These are phyloP conservation scores for Belgica antarctica DNA, from an alignment of 2,888 invertebrate genomes.

Conservation along the genomic window DNA sequence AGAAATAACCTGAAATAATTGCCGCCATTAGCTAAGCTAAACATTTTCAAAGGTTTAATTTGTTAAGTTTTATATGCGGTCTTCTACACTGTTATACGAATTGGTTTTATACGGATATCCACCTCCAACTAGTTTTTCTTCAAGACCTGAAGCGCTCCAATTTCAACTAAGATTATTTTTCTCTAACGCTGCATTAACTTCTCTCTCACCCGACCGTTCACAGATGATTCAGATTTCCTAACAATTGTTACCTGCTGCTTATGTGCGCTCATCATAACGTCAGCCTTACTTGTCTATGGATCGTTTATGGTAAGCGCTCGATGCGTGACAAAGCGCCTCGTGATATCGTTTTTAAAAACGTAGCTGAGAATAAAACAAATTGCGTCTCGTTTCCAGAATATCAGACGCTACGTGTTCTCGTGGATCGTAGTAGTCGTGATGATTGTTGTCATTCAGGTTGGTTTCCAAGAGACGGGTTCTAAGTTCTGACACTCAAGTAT, in stretches of 20 bases:
- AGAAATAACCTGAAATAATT: too few relatives aligned
- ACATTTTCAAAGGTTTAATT: too few relatives aligned
- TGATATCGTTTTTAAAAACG: not conserved
- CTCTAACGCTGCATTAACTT: not conserved
- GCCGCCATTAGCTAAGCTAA: too few relatives aligned
- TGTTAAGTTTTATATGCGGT: too few relatives aligned
- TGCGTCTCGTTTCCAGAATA: slow-evolving; percentile 31
- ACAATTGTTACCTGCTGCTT: slow-evolving; percentile 41
- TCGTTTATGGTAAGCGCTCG: slow-evolving; percentile 37
- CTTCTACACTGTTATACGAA: not conserved
- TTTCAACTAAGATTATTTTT: not conserved
- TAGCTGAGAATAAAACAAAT: slow-evolving; percentile 1
- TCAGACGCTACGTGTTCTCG: slow-evolving; percentile 37
- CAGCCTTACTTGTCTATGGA: slow-evolving; percentile 40
- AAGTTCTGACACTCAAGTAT: too few relatives aligned
- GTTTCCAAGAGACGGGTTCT: too few relatives aligned
- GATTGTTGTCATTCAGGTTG: slow-evolving; percentile 40
- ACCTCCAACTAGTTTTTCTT: not conserved
- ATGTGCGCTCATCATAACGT: slow-evolving; percentile 42
- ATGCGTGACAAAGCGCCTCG: slow-evolving; percentile 4
- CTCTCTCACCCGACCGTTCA: slow-evolving; percentile 9
- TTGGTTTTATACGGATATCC: not conserved
- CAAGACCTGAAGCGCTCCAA: too few relatives aligned
- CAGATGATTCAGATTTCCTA: slow-evolving; percentile 44
- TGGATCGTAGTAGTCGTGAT: slow-evolving; percentile 41